Base-by-base conservation (phyloP, 1,140 invertebrate species). In the Papilio dardanus region DNA sequence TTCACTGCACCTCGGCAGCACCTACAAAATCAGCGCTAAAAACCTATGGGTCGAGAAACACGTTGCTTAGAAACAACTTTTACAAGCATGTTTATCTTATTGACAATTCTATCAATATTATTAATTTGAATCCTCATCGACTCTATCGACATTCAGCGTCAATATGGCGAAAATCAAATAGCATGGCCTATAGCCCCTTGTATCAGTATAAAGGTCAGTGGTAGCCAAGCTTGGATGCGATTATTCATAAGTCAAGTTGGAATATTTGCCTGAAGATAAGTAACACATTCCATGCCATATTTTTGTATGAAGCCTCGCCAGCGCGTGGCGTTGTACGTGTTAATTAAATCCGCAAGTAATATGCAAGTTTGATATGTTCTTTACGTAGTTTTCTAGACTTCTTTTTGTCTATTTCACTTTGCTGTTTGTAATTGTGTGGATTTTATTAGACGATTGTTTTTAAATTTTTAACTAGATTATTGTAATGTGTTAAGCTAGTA, bases 201-300 rank as follows among this genome's bases (percentile, higher is more conserved):
- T n/a, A n/a, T n/a, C n/a, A n/a, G n/a, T n/a, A n/a, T n/a, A n/a
- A n/a, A 54, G 1, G 8, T 24, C 79, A 83, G 85, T 75, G 84
- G 71, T 78, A 76, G 80, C 66, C 4, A 54, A 31, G 69, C 31
- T 10, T 42, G 19, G 21, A 24, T 21, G 10, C 66, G 75, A 42
- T 58, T 67, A 73, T 54, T 58, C 58, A 76, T 71, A 73, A 76
- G 82, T 81, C 82, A 83, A 83, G 80, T 79, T 75, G 74, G 62
- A 75, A 73, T 73, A 77, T 77, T 77, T 67, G 69, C 50, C 71
- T 54, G 71, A 78, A 77, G 71, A 81, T 79, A 79, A 35, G 42
- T 46, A 46, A 46, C n/a, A n/a, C 42, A 46, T 46, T 46, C 42
- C 42, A 46, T 46, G 16, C 42, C 42, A 71, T 3, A 30, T 37